These are phyloP conservation scores for Engraulis encrasicolus DNA, from an alignment of 2,113 vertebrate species.

Conservation along the genomic window DNA sequence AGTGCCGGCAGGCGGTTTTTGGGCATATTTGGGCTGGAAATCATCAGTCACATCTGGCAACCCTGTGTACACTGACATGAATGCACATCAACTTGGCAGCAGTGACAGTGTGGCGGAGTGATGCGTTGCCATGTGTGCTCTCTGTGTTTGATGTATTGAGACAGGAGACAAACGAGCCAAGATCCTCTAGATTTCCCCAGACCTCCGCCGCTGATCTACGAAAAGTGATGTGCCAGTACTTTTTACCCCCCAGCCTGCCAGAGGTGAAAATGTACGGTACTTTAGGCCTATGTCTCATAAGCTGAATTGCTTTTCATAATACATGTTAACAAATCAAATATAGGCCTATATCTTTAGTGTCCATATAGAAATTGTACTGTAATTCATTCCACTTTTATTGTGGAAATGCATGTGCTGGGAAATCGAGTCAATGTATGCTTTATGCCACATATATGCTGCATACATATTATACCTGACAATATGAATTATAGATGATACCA, in stretches of 20 bases:
- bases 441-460: too few species aligned
- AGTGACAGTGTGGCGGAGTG: constrained; percentile 11
- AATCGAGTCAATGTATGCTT: too few species aligned
- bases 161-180: constrained; percentile 24
- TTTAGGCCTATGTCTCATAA: too few species aligned
- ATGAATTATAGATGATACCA: background rate
- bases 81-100: constrained; percentile 22
- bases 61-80: too few species aligned
- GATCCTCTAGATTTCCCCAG: constrained; percentile 37
- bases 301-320: background rate
- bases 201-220: background rate
- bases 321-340: background rate
- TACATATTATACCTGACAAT: too few species aligned
- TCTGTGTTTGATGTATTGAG: constrained; percentile 29
- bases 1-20: too few species aligned
- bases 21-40: too few species aligned
- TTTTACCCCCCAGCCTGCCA: background rate
- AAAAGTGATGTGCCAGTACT: constrained; percentile 19
- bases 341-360: background rate
- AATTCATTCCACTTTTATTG: background rate
- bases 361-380: background rate
- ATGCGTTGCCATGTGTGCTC: constrained; percentile 40
- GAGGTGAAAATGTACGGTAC: too few species aligned
- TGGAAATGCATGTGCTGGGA: too few species aligned
- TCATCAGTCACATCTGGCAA: too few species aligned